These are phyloP conservation scores for Trichogramma pretiosum DNA, from an alignment of 1,140 invertebrate genomes.

Conservation along the genomic window DNA sequence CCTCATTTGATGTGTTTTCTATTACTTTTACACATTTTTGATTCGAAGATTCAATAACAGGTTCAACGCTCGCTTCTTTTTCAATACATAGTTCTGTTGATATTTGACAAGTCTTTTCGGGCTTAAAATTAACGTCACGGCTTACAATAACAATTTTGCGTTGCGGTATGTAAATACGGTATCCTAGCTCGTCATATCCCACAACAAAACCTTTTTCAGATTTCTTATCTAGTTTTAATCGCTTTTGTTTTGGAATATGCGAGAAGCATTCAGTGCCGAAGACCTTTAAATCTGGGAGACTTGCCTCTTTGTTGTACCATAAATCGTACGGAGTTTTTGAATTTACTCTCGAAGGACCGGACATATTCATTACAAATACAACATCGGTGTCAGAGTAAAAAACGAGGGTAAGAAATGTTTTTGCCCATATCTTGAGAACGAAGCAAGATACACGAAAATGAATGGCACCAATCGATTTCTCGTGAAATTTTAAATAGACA, in stretches of 20 bases:
- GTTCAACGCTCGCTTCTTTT: no score
- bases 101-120: neutral
- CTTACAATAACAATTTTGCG: neutral
- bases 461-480: no score
- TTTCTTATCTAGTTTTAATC: neutral
- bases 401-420: slow-evolving; percentile 33
- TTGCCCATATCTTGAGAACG: slow-evolving; percentile 38
- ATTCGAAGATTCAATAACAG: no score
- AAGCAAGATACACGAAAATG: no score
- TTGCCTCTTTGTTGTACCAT: neutral
- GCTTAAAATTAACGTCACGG: neutral
- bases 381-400: no score
- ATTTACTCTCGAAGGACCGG: slow-evolving; percentile 11
- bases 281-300: neutral
- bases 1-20: neutral
- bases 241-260: neutral
- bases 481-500: no score
- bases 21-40: no score
- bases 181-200: neutral
- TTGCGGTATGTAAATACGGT: neutral
- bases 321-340: neutral
- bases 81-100: no score
- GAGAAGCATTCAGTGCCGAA: neutral
- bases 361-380: slow-evolving; percentile 32
- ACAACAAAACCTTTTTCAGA: neutral